phyloP scores from a whole-genome alignment of 2,888 invertebrate genomes.

The Stegophylla sp. region DNA sequence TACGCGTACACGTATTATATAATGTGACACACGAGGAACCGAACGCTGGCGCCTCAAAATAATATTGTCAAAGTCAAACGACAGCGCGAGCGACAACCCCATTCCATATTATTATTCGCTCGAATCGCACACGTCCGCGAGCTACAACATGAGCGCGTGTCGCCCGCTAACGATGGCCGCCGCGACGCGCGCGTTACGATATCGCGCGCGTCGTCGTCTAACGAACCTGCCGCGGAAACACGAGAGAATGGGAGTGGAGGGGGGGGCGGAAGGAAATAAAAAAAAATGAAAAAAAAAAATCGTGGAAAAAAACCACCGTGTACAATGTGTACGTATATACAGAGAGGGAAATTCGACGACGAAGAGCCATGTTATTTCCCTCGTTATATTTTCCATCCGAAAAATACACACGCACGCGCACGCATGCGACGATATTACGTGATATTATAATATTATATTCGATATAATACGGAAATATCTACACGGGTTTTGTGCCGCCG shows the following conservation, averaged over 20 bases:
- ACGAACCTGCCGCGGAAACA: conserved; percentile 32
- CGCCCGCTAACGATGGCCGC: conserved; percentile 39
- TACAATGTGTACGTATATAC: background rate
- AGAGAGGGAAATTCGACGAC: conserved; percentile 27
- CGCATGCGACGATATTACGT: background rate
- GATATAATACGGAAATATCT: background rate
- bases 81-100: conserved; percentile 1
- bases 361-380: conserved; percentile 14
- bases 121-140: conserved; percentile 38
- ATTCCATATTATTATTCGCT: conserved; percentile 5
- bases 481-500: background rate
- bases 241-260: background rate
- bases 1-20: no score
- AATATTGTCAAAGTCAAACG: conserved; percentile 53
- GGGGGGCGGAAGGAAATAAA: no score
- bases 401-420: background rate
- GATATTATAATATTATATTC: conserved; percentile 14
- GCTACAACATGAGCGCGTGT: conserved; percentile 1
- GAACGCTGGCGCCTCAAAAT: conserved; percentile 12
- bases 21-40: background rate
- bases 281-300: no score
- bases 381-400: conserved; percentile 54
- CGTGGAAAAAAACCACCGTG: no score
- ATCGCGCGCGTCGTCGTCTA: conserved; percentile 41
- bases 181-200: conserved; percentile 14